Conservation (phyloP, 1,140 invertebrate species). For the Megalopta genalis region DNA sequence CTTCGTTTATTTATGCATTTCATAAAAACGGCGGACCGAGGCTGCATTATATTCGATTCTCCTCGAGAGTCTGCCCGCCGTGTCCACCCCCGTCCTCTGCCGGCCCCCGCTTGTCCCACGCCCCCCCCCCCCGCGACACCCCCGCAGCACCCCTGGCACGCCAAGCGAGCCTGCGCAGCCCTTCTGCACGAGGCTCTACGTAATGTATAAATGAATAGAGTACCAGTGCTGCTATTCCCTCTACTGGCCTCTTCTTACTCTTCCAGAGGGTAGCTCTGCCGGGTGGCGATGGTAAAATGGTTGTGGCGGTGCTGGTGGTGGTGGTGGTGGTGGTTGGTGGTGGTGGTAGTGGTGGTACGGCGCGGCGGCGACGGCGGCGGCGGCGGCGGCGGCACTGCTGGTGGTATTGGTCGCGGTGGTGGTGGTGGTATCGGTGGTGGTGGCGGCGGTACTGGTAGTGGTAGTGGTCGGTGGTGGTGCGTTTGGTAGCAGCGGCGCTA, state of each 20-base stretch:
- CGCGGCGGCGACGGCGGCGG: background rate
- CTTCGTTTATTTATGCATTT: conserved; percentile 46
- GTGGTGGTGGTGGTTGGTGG: too few relatives aligned
- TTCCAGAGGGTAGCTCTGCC: conserved; percentile 7
- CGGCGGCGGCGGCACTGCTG: background rate
- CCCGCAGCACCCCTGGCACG: background rate
- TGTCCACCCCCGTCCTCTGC: background rate
- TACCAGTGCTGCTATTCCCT: conserved; percentile 34
- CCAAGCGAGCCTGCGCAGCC: conserved; percentile 30
- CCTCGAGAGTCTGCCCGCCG: conserved; percentile 20
- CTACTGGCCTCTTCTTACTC: conserved; percentile 29
- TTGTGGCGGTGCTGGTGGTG: background rate
- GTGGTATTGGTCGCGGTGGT: background rate
- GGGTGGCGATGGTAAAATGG: too few relatives aligned
- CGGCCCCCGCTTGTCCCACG: too few relatives aligned
- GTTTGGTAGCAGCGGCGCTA: background rate
- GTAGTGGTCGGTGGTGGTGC: background rate
- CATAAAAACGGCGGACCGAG: conserved; percentile 39
- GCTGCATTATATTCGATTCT: conserved; percentile 36
- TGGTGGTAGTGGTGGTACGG: too few relatives aligned
- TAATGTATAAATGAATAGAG: conserved; percentile 47
- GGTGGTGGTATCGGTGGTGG: background rate
- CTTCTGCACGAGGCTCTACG: conserved; percentile 13
- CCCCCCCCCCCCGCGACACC: too few relatives aligned
- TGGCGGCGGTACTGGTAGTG: background rate